Evolutionary conservation across 1,140 invertebrate genomes (phyloP).

Genomic region (Atta cephalotes): DNA sequence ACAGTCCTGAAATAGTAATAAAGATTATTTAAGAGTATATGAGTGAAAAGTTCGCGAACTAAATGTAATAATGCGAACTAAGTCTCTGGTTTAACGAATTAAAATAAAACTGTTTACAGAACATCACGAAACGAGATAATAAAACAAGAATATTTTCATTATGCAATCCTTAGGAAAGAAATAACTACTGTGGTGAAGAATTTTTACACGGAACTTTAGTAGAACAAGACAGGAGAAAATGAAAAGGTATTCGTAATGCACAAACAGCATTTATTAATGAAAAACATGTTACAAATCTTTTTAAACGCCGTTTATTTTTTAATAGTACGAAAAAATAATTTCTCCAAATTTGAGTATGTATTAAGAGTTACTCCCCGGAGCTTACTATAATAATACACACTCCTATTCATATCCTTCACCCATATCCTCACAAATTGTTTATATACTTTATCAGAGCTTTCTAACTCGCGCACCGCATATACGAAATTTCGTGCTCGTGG

Average conservation of each 20-base stretch:
- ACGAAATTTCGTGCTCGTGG: too few relatives aligned
- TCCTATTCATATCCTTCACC: constrained; percentile 34
- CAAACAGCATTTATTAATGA: constrained; percentile 77
- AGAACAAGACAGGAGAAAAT: constrained; percentile 71
- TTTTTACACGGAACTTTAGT: not conserved
- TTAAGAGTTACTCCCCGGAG: not conserved
- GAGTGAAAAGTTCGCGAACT: not conserved
- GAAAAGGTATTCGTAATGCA: constrained; percentile 68
- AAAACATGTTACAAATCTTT: constrained; percentile 75
- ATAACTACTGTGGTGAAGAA: not conserved
- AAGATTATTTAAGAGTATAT: constrained; percentile 54
- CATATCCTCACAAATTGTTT: constrained; percentile 21
- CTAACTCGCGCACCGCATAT: too few relatives aligned
- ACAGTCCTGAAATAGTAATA: constrained; percentile 78
- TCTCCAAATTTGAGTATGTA: constrained; percentile 19
- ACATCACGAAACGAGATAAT: not conserved
- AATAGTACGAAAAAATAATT: constrained; percentile 36
- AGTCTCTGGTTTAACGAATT: not conserved
- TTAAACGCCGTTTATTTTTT: constrained; percentile 29
- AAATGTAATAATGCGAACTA: not conserved
- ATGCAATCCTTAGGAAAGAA: not conserved
- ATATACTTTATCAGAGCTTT: not conserved
- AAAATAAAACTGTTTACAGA: not conserved
- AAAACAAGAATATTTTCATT: not conserved
- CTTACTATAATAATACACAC: constrained; percentile 19